These are phyloP conservation scores for Acrocyrtus sp. DNA, from an alignment of 2,888 invertebrate genomes.

Conservation along the genomic window DNA sequence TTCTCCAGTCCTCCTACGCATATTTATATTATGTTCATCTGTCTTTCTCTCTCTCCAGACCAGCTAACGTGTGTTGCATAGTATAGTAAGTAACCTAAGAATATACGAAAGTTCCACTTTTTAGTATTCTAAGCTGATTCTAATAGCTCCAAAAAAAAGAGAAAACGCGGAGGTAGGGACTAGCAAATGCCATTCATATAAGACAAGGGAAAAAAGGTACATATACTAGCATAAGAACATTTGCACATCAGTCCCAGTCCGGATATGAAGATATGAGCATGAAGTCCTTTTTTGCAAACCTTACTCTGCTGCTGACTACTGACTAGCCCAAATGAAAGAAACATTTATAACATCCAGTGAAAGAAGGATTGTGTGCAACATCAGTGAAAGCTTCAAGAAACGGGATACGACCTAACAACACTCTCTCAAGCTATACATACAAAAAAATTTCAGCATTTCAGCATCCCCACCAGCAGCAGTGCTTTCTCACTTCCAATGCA, in stretches of 20 bases:
- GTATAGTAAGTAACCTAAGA: constrained; percentile 3
- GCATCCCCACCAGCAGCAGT: no score
- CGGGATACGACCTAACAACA: not conserved
- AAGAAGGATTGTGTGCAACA: not conserved
- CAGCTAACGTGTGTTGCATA: constrained; percentile 31
- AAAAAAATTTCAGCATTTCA: no score
- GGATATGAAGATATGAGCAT: constrained; percentile 26
- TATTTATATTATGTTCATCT: constrained; percentile 5
- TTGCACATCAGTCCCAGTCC: not conserved
- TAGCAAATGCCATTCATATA: constrained; percentile 29
- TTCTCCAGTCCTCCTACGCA: constrained; percentile 45
- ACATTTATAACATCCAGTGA: not conserved
- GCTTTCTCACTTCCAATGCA: not conserved
- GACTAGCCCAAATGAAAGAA: not conserved
- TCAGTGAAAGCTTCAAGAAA: not conserved
- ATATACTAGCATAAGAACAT: not conserved
- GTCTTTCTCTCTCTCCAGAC: not conserved
- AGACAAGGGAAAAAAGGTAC: not conserved
- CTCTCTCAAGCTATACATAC: no score
- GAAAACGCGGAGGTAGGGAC: not conserved
- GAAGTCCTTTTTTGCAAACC: not conserved
- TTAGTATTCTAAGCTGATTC: constrained; percentile 12
- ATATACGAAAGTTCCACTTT: not conserved
- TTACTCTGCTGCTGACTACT: no score
- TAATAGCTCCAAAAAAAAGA: constrained; percentile 11